Evolutionary conservation across 2,797 vertebrate genomes (phyloP), one percentile per base, ranked within the genome.

Genomic region (Lithobates pipiens): DNA sequence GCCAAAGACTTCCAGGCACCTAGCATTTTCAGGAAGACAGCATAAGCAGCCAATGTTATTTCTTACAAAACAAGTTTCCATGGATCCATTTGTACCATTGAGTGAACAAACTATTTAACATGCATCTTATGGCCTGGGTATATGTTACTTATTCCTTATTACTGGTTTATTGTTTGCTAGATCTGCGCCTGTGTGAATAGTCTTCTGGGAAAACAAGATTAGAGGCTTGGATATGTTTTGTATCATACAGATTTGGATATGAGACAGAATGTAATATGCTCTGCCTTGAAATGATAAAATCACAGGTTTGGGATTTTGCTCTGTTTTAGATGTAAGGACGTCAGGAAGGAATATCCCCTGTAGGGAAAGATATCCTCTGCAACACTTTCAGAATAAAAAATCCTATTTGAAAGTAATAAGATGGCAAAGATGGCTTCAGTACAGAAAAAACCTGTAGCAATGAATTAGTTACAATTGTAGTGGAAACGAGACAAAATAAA

Each of bases 341-440:
- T 86, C 32, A 70, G 61, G 81, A 80, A 42, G 72, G 71, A 80
- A 76, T 76, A 85, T 80, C 10, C 72, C 85, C 73, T 77, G 73
- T 76, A 77, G 85, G 85, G 76, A 71, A 63, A 77, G n/a, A 82
- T 34, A 82, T 77, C 50, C 67, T 71, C n/a, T 50, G n/a, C 82
- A 76, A 86, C 79, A 82, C 25, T 36, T 73, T 77, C 67, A 82
- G 71, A 82, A 82, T 86, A 77, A 71, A 86, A 76, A 86, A 25
- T 27, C 18, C 69, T 74, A 27, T 61, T 80, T 67, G 83, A 80
- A 65, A 85, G 73, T 80, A 85, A 57, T 63, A 81, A 61, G 29
- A 46, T 75, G 16, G 44, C 23, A 44, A 57, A 34, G 18, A 85
- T 80, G 27, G 67, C 75, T 83, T 39, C 9, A 65, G n/a, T 69